Evolutionary conservation across 2,113 vertebrate genomes (phyloP).

Genomic region (Strix aluco): DNA sequence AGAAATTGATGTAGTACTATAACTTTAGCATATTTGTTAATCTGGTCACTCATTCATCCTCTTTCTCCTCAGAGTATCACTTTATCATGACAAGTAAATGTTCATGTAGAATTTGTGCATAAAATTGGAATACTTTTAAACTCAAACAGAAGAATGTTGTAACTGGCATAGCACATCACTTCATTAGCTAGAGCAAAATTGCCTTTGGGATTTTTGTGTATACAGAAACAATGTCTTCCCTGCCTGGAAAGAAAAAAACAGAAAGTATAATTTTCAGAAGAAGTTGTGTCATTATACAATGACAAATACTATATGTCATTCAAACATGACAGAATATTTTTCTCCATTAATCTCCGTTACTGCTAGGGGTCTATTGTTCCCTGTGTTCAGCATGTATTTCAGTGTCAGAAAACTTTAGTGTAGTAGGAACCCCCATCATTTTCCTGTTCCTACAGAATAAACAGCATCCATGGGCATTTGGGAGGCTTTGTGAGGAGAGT

Average conservation of each 20-base stretch:
- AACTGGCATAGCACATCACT: background rate
- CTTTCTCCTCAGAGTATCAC: background rate
- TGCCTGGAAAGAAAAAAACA: background rate
- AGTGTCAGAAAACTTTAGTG: background rate
- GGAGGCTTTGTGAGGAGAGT: background rate
- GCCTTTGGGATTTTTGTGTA: background rate
- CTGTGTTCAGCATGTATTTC: background rate
- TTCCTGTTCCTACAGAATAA: background rate
- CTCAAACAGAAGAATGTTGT: background rate
- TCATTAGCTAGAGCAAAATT: background rate
- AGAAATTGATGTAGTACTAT: background rate
- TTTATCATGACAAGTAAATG: background rate
- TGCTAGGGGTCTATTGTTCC: background rate
- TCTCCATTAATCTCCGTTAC: background rate
- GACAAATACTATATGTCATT: background rate
- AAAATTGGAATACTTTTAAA: background rate
- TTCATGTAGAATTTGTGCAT: background rate
- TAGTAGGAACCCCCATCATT: background rate
- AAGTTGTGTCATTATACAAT: background rate
- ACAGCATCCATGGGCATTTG: background rate
- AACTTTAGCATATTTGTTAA: background rate
- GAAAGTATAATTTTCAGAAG: background rate
- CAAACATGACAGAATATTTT: background rate
- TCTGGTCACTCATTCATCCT: background rate
- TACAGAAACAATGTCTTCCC: background rate